Conservation (phyloP, 1,140 invertebrate species). For the Whitmania pigra region DNA sequence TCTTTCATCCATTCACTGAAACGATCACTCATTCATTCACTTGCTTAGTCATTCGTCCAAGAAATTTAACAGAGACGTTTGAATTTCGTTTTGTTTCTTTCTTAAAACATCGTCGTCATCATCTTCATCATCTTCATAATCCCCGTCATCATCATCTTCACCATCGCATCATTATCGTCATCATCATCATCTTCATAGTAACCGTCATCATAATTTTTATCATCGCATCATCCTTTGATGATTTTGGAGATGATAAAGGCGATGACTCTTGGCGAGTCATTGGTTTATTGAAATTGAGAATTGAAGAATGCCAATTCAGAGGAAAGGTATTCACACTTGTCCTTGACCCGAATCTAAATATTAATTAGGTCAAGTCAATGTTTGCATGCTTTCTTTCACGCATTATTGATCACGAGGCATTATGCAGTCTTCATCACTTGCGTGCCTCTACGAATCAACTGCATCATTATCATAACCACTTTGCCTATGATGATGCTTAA, state of each 20-base stretch:
- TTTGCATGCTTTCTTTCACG: neutral
- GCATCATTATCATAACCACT: too few species aligned
- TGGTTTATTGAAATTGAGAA: neutral
- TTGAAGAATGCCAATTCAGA: neutral
- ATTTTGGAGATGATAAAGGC: neutral
- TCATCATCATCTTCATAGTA: neutral
- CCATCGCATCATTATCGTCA: neutral
- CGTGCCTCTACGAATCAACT: neutral
- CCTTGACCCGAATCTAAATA: neutral
- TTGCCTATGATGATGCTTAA: too few species aligned
- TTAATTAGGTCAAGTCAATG: neutral
- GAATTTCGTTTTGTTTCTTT: neutral
- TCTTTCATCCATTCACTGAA: neutral
- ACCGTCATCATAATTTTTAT: neutral
- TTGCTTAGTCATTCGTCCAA: neutral
- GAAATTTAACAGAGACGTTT: neutral
- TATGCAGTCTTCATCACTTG: neutral
- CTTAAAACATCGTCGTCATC: too few species aligned
- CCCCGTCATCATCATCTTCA: neutral
- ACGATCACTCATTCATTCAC: constrained; percentile 2
- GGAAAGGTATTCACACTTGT: neutral
- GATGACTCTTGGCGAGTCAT: neutral
- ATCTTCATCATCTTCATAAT: neutral
- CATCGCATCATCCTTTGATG: neutral
- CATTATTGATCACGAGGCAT: constrained; percentile 3